Conservation (phyloP, 2,888 invertebrate species). For the Nymphalis urticae region DNA sequence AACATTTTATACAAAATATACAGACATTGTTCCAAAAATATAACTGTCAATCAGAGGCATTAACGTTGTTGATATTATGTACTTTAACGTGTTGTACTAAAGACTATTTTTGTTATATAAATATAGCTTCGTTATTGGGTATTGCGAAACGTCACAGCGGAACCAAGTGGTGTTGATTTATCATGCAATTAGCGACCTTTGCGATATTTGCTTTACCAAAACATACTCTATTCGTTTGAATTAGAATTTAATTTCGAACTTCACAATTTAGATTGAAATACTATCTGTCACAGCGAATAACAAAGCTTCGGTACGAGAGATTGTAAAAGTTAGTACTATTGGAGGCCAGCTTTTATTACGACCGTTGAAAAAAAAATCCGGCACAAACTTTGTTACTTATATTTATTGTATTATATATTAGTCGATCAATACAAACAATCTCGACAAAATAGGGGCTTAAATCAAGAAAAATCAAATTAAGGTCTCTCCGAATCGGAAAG, state of each 20-base stretch:
- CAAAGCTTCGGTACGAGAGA: conserved; percentile 5
- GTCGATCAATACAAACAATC: too few relatives aligned
- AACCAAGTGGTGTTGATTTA: conserved; percentile 21
- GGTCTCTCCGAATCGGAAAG: too few relatives aligned
- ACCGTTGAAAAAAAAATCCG: neutral
- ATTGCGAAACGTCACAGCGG: conserved; percentile 2
- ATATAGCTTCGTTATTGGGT: conserved; percentile 1
- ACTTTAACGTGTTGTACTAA: neutral
- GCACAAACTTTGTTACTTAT: neutral
- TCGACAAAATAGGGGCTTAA: too few relatives aligned
- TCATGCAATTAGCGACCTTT: conserved; percentile 19
- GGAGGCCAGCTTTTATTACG: conserved; percentile 2
- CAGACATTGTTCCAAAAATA: neutral
- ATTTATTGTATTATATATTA: too few relatives aligned
- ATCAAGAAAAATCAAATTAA: too few relatives aligned
- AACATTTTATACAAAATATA: too few relatives aligned
- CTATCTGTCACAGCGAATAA: conserved; percentile 20
- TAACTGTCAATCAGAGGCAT: neutral
- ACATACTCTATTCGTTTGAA: neutral
- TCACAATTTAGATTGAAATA: neutral
- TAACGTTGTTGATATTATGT: neutral
- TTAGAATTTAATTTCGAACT: neutral
- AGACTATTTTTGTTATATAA: neutral
- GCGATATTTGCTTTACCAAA: neutral
- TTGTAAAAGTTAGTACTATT: neutral